Evolutionary conservation across 2,888 invertebrate genomes (phyloP), one percentile per base, ranked within the genome.

Genomic region (Phortica magna): DNA sequence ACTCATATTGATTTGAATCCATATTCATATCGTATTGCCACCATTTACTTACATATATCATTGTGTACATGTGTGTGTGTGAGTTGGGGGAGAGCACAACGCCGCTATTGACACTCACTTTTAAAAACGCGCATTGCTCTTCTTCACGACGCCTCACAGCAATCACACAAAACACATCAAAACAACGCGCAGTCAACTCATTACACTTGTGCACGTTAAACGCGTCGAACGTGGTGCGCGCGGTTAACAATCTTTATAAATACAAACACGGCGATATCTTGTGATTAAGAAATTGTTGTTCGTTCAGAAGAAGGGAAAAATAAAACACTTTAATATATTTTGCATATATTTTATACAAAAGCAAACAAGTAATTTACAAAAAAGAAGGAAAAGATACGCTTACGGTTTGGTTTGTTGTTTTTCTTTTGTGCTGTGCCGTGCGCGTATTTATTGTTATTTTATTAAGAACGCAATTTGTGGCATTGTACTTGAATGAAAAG

Each of bases 1-100:
- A 79, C 80, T 79, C 81, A 73, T 82, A 82, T 83, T 82, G 81
- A 83, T 84, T 88, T 82, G 64, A 80, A 84, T 85, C 82, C 80
- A 61, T 71, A 75, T 76, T 78, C 78, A 55, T 53, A 55, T 71
- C 61, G 53, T 53, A 55, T 53, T 71, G 48, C 48, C 10, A 14
- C 48, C 10, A 48, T 48, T 12, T 48, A 48, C 31, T 48, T 9
- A 48, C 14, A 12, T 2, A 14, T 12, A 14, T 48, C 48, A 6
- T 6, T 48, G 48, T 14, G 9, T 10, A 43, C 7, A 31, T 64
- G 17, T 43, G 6, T 77, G 17, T 68, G 6, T 31, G 31, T 31
- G 31, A 31, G 31, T 31, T 31, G 31, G 31, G 31, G 31, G 31
- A 31, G 31, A 48, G 48, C 3, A 48, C 48, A 14, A 5, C 48